A percentile compares a stretch with the other conserved stretches of the same genome.
Conservation (phyloP, 2,797 vertebrate genomes). For the Hirundo rustica region DNA sequence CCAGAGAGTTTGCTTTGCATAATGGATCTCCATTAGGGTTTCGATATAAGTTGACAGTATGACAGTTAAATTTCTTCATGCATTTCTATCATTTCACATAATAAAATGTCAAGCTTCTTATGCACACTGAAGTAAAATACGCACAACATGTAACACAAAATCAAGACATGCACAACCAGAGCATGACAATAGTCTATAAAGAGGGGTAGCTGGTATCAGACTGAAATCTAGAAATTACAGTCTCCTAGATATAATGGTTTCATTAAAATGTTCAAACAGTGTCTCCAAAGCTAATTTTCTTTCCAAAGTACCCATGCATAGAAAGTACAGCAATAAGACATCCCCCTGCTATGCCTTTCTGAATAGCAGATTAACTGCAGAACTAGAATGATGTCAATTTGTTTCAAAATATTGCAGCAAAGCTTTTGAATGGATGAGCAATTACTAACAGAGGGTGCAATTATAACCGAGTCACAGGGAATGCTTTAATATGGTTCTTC, state of each 20-base stretch:
- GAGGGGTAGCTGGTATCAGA: conserved; percentile 20
- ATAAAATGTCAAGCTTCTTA: background rate
- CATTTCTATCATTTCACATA: background rate
- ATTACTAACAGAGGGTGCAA: conserved; percentile 65
- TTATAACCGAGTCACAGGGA: conserved; percentile 57
- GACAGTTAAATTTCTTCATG: conserved; percentile 18
- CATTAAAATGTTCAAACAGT: conserved; percentile 59
- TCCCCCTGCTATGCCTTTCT: conserved; percentile 64
- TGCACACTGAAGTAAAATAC: background rate
- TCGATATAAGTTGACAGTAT: background rate
- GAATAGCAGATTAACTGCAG: conserved; percentile 72
- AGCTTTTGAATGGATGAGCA: conserved; percentile 73
- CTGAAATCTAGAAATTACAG: conserved; percentile 43
- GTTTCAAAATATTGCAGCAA: conserved; percentile 76
- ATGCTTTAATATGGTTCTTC: conserved; percentile 57
- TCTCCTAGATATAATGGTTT: conserved; percentile 58
- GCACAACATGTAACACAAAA: background rate
- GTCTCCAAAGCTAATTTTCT: conserved; percentile 64
- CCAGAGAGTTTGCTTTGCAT: background rate
- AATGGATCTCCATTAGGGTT: conserved; percentile 8
- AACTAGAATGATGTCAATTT: conserved; percentile 72
- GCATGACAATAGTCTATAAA: background rate
- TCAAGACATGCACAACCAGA: background rate
- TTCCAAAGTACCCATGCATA: conserved; percentile 56
- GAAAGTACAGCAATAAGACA: conserved; percentile 59